Evolutionary conservation across 2,888 invertebrate genomes (phyloP).

Genomic region (Tachystola acroxantha): DNA sequence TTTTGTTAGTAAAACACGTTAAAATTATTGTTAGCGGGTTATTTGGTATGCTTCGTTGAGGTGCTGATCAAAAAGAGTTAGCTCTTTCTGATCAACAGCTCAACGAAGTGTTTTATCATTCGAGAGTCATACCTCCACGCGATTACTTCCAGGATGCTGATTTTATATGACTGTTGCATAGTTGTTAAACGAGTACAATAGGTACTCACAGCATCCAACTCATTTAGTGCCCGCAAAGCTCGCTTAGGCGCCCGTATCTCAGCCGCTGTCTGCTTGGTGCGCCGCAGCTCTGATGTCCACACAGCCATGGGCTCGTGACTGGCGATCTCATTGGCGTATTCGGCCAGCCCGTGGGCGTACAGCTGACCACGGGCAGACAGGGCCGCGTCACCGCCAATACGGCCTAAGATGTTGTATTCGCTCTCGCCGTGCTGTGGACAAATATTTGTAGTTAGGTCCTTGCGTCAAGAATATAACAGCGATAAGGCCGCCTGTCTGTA

Average conservation of each 20-base stretch:
- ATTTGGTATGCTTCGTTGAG: too few species aligned
- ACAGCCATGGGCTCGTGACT: slow-evolving; percentile 86
- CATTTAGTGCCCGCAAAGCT: slow-evolving; percentile 92
- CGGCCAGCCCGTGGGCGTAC: slow-evolving; percentile 86
- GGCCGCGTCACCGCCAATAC: slow-evolving; percentile 94
- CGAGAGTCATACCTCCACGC: too few species aligned
- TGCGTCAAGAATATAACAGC: background rate
- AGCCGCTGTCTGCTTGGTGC: slow-evolving; percentile 93
- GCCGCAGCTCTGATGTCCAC: slow-evolving; percentile 92
- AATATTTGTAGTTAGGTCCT: too few species aligned
- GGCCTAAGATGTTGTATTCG: slow-evolving; percentile 92
- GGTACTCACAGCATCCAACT: slow-evolving; percentile 90
- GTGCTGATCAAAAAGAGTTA: too few species aligned
- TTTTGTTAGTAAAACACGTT: too few species aligned
- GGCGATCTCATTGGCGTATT: slow-evolving; percentile 79
- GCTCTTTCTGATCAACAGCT: too few species aligned
- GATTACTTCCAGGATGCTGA: too few species aligned
- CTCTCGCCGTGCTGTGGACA: slow-evolving; percentile 91
- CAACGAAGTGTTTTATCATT: too few species aligned
- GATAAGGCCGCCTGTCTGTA: too few species aligned
- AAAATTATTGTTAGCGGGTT: too few species aligned
- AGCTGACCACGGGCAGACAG: slow-evolving; percentile 88
- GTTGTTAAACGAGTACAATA: too few species aligned
- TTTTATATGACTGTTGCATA: too few species aligned
- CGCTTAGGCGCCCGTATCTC: slow-evolving; percentile 89